Percentiles rank a stretch among this genome's conserved stretches.
These are phyloP conservation scores for Decapterus maruadsi DNA, from an alignment of 2,797 vertebrate genomes.

Conservation along the genomic window DNA sequence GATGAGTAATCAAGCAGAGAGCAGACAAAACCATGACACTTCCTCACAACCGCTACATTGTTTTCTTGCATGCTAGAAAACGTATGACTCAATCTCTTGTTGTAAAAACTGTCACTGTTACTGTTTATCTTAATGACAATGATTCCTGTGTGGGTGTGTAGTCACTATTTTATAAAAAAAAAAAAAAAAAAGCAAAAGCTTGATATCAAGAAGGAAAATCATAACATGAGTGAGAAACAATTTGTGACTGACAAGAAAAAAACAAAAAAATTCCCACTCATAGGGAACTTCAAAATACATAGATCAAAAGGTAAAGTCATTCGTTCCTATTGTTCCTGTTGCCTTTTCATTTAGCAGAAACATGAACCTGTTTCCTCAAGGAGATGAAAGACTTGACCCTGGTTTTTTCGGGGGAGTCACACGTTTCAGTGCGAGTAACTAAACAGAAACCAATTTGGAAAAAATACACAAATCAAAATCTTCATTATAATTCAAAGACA, in stretches of 20 bases:
- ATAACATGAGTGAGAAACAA: not conserved
- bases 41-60: slow-evolving; percentile 43
- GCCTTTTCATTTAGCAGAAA: no score
- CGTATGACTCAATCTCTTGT: slow-evolving; percentile 17
- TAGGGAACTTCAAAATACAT: no score
- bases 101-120: slow-evolving; percentile 4
- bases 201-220: not conserved
- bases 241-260: no score
- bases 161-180: not conserved
- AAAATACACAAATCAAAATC: not conserved
- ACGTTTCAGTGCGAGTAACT: not conserved
- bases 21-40: slow-evolving; percentile 57
- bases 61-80: slow-evolving; percentile 11
- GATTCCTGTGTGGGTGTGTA: not conserved
- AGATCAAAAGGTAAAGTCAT: no score
- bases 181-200: not conserved
- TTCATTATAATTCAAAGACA: slow-evolving; percentile 15
- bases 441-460: slow-evolving; percentile 32
- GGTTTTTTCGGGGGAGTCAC: not conserved
- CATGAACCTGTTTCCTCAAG: not conserved
- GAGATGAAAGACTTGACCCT: not conserved
- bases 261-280: no score
- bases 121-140: slow-evolving; percentile 8
- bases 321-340: no score
- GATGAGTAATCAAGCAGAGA: slow-evolving; percentile 79